Conservation (phyloP, 2,888 invertebrate genomes). For the Cheilosia pagana region DNA sequence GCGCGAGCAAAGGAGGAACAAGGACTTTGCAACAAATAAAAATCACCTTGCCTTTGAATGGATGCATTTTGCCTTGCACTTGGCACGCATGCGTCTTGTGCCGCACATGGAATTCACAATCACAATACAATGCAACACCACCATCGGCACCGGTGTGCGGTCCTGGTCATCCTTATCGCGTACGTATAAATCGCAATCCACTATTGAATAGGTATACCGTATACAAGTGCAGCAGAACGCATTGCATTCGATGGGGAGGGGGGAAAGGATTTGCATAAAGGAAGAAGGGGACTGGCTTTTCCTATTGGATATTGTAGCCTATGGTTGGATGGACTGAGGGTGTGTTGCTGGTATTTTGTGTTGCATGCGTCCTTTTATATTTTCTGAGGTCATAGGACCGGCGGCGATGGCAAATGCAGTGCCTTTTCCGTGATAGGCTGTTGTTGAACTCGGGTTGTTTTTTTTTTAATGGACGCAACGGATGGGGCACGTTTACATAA, state of each 20-base stretch:
- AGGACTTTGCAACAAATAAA: slow-evolving; percentile 49
- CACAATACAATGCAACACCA: not conserved
- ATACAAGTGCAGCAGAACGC: slow-evolving; percentile 67
- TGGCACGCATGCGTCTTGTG: slow-evolving; percentile 73
- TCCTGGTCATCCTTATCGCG: not conserved
- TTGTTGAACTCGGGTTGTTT: not conserved
- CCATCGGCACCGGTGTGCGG: no score
- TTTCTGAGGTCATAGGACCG: slow-evolving; percentile 17
- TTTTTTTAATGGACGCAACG: not conserved
- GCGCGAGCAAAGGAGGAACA: slow-evolving; percentile 1
- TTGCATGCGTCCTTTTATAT: slow-evolving; percentile 9
- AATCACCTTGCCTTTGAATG: slow-evolving; percentile 17
- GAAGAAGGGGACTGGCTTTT: slow-evolving; percentile 33
- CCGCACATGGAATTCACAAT: slow-evolving; percentile 5
- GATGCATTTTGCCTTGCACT: slow-evolving; percentile 66
- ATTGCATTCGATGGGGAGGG: slow-evolving; percentile 46
- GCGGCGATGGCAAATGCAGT: slow-evolving; percentile 11
- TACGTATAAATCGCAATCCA: slow-evolving; percentile 3
- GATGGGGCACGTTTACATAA: no score
- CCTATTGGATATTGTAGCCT: slow-evolving; percentile 59
- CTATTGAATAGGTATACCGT: slow-evolving; percentile 44
- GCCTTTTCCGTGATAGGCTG: slow-evolving; percentile 29
- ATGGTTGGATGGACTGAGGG: slow-evolving; percentile 23
- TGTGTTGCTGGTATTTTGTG: slow-evolving; percentile 21
- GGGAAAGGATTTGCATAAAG: slow-evolving; percentile 44